These are phyloP conservation scores for Ceratina japonica DNA, from an alignment of 1,140 invertebrate genomes.

Conservation along the genomic window DNA sequence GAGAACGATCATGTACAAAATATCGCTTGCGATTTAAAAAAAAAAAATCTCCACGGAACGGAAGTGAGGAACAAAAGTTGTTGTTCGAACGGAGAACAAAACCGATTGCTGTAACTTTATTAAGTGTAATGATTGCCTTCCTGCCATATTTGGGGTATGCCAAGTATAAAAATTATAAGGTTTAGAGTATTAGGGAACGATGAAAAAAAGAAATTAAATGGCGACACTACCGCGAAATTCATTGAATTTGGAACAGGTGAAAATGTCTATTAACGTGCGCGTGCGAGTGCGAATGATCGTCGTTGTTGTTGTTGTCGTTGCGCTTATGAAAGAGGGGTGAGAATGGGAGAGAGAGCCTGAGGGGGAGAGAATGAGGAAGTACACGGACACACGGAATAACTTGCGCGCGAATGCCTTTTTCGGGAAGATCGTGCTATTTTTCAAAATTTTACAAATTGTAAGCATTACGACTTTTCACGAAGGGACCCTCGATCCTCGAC, in stretches of 20 bases:
- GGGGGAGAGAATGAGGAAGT: neutral
- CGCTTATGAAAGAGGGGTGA: slow-evolving; percentile 13
- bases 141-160: slow-evolving; percentile 81
- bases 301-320: slow-evolving; percentile 33
- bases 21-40: slow-evolving; percentile 50
- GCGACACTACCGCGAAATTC: slow-evolving; percentile 67
- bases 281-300: slow-evolving; percentile 45
- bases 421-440: slow-evolving; percentile 76
- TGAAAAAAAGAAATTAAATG: slow-evolving; percentile 62
- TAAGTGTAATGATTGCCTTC: slow-evolving; percentile 80
- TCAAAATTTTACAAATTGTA: slow-evolving; percentile 77
- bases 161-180: slow-evolving; percentile 80
- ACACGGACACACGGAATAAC: neutral
- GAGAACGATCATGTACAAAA: slow-evolving; percentile 56
- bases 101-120: slow-evolving; percentile 75
- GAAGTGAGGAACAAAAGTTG: slow-evolving; percentile 21
- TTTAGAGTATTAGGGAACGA: slow-evolving; percentile 76
- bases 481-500: slow-evolving; percentile 70
- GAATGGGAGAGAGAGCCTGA: slow-evolving; percentile 17
- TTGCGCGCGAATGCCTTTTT: slow-evolving; percentile 68
- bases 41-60: slow-evolving; percentile 35
- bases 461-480: slow-evolving; percentile 65
- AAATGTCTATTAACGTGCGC: neutral
- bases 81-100: slow-evolving; percentile 39
- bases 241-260: slow-evolving; percentile 62